Percentiles rank a stretch among this genome's conserved stretches.
These are phyloP conservation scores for Aegotheles bennettii DNA, from an alignment of 2,113 vertebrate genomes.

Conservation along the genomic window DNA sequence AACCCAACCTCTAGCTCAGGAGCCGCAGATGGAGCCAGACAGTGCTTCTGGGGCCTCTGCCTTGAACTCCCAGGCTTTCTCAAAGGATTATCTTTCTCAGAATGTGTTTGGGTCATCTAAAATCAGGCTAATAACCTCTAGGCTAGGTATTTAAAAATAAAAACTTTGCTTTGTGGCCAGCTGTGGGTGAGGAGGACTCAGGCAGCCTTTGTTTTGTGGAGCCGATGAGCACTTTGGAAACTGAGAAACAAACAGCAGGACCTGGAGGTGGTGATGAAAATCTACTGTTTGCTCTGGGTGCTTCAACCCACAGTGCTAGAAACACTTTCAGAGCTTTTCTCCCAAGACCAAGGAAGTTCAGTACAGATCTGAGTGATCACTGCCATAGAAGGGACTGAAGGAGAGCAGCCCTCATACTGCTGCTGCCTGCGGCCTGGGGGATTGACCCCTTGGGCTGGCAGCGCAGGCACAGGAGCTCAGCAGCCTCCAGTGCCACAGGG, in stretches of 20 bases:
- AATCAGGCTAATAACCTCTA: neutral
- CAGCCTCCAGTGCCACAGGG: accelerated
- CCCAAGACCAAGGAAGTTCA: no score
- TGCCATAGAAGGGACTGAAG: neutral
- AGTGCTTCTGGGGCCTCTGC: neutral
- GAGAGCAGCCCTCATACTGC: neutral
- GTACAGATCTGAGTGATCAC: no score
- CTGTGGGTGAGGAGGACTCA: neutral
- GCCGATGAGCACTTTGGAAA: neutral
- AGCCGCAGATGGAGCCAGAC: neutral
- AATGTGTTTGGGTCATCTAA: neutral
- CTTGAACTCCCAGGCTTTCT: neutral
- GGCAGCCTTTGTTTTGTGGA: neutral
- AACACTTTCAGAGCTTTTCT: neutral
- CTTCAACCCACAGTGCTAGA: neutral
- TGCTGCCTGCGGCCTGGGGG: accelerated
- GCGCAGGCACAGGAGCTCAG: neutral
- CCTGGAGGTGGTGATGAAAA: neutral
- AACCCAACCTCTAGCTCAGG: neutral
- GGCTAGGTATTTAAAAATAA: neutral
- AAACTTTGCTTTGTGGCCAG: neutral
- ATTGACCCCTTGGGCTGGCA: neutral
- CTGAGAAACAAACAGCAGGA: neutral
- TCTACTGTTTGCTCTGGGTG: neutral
- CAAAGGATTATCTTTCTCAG: neutral